Evolutionary conservation across 2,888 invertebrate genomes (phyloP).

Genomic region (Sesia apiformis): DNA sequence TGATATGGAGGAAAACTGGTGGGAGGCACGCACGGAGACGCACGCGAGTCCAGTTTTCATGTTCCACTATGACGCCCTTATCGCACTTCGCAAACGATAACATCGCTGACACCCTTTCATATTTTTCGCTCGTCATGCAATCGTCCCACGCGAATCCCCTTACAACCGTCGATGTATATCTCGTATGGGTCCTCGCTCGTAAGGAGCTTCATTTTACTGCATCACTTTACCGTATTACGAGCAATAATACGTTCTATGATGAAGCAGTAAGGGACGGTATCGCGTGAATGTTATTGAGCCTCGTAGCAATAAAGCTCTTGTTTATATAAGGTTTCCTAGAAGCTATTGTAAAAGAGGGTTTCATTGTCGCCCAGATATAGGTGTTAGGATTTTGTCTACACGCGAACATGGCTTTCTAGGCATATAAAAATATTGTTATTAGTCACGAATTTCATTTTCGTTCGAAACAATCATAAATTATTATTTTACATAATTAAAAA

Average conservation of each 20-base stretch:
- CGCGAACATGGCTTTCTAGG: conserved; percentile 11
- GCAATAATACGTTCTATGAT: conserved; percentile 25
- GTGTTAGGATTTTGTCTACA: conserved; percentile 23
- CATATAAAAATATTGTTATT: not conserved
- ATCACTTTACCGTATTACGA: conserved; percentile 10
- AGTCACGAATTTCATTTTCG: not conserved
- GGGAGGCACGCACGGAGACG: conserved; percentile 57
- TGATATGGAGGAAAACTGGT: conserved; percentile 60
- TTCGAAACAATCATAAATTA: not conserved
- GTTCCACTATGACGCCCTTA: conserved; percentile 11
- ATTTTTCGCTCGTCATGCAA: conserved; percentile 14
- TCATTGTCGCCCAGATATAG: conserved; percentile 39
- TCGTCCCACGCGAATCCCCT: conserved; percentile 3
- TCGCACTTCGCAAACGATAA: conserved; percentile 10
- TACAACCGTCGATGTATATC: conserved; percentile 16
- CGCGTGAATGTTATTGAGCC: conserved; percentile 13
- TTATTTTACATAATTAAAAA: too few relatives aligned
- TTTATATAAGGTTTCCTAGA: conserved; percentile 47
- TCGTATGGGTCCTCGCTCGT: conserved; percentile 2
- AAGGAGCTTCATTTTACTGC: conserved; percentile 16
- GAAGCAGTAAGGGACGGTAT: conserved; percentile 26
- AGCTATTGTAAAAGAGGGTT: conserved; percentile 32
- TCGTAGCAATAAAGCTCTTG: conserved; percentile 14
- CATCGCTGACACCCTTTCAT: conserved; percentile 12
- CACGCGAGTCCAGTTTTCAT: conserved; percentile 55